Evolutionary conservation across 2,113 vertebrate genomes (phyloP).

Genomic region (Oncorhynchus nerka): DNA sequence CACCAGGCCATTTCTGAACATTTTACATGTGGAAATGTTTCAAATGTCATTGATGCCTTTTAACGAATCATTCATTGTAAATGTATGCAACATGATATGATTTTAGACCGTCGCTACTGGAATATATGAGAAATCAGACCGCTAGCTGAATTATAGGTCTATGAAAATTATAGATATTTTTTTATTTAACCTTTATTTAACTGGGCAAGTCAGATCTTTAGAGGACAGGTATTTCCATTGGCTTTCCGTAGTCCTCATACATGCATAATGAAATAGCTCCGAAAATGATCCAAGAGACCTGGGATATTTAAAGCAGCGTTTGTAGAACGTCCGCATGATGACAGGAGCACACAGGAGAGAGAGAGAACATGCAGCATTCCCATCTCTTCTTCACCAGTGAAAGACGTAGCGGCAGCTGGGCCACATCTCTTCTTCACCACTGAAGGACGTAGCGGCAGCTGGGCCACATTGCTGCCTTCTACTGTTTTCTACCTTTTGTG

Average conservation of each 20-base stretch:
- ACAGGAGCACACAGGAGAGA: not conserved
- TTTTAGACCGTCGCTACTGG: no score
- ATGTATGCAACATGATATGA: no score
- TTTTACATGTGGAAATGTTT: no score
- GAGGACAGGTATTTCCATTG: not conserved
- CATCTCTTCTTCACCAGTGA: constrained; percentile 34
- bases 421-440: constrained; percentile 20
- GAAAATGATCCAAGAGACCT: constrained; percentile 15
- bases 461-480: constrained; percentile 34
- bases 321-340: not conserved
- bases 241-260: not conserved
- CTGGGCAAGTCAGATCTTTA: no score
- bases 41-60: no score
- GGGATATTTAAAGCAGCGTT: constrained; percentile 24
- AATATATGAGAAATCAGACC: no score
- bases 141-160: no score
- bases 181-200: no score
- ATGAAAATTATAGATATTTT: no score
- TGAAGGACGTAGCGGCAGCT: constrained; percentile 37
- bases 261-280: not conserved
- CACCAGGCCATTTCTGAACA: no score
- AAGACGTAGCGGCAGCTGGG: constrained; percentile 26
- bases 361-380: not conserved
- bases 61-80: no score
- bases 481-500: constrained; percentile 73